Evolutionary conservation across 2,888 invertebrate species (phyloP).

Genomic region (Rotaria sp.): DNA sequence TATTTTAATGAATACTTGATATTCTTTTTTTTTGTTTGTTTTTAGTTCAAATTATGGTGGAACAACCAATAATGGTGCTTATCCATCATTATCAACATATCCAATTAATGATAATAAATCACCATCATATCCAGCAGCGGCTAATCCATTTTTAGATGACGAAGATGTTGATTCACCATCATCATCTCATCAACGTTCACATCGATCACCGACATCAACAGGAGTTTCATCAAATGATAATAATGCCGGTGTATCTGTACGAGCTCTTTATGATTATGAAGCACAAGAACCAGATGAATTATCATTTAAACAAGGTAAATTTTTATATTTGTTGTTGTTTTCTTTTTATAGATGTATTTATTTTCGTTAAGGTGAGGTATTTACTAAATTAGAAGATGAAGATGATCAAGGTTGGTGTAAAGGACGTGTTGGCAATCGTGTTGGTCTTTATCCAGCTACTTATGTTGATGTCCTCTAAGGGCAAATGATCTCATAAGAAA

Average conservation of each 20-base stretch:
- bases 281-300: constrained; percentile 95
- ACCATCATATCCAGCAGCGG: not conserved
- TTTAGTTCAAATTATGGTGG: not conserved
- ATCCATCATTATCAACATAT: not conserved
- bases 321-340: not conserved
- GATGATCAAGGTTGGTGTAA: constrained; percentile 99
- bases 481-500: not conserved
- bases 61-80: not conserved
- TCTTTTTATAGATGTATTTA: constrained; percentile 43
- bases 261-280: constrained; percentile 89
- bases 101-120: not conserved
- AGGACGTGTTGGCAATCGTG: constrained; percentile 58
- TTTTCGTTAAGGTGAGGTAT: constrained; percentile 73
- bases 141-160: constrained; percentile 2
- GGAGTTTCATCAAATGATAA: not conserved
- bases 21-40: not conserved
- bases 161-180: not conserved
- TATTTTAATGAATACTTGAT: not conserved
- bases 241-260: constrained; percentile 58
- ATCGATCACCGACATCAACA: not conserved
- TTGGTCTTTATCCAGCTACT: constrained; percentile 41
- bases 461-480: constrained; percentile 36
- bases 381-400: constrained; percentile 91
- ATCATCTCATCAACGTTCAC: not conserved
- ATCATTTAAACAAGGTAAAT: constrained; percentile 82